Evolutionary conservation across 2,797 vertebrate genomes (phyloP).

Genomic region (Alosa sapidissima): DNA sequence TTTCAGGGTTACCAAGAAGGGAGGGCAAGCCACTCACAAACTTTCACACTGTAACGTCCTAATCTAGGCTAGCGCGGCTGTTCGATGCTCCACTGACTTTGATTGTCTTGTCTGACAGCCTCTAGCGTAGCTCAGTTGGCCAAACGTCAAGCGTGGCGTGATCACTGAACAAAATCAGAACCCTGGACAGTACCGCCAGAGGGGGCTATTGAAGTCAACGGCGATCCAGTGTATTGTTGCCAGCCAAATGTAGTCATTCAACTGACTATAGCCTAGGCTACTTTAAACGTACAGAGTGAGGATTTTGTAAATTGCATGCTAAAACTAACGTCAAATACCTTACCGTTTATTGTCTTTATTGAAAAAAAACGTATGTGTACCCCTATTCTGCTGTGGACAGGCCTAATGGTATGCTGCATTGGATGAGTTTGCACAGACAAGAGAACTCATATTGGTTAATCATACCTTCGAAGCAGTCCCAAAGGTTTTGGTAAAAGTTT

Average conservation of each 20-base stretch:
- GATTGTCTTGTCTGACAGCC: slow-evolving; percentile 25
- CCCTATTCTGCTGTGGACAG: not conserved
- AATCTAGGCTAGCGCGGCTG: not conserved
- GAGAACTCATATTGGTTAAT: not conserved
- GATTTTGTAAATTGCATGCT: not conserved
- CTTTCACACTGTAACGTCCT: slow-evolving; percentile 10
- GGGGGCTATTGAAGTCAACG: not conserved
- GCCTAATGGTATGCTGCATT: not conserved
- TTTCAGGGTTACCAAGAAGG: not conserved
- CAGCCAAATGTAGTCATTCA: too few species aligned
- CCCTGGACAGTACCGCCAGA: slow-evolving; percentile 25
- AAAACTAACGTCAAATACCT: not conserved
- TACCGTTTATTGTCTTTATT: not conserved
- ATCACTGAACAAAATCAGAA: slow-evolving; percentile 25
- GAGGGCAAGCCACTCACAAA: not conserved
- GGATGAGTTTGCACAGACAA: not conserved
- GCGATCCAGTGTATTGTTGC: too few species aligned
- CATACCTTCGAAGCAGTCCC: not conserved
- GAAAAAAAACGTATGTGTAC: not conserved
- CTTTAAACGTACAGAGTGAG: not conserved
- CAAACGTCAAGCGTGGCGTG: slow-evolving; percentile 23
- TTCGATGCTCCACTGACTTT: slow-evolving; percentile 24
- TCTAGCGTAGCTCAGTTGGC: slow-evolving; percentile 17
- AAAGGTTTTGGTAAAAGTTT: slow-evolving; percentile 21
- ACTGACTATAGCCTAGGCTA: not conserved